Evolutionary conservation across 2,113 vertebrate genomes (phyloP).

Genomic region (Cavia aperea): DNA sequence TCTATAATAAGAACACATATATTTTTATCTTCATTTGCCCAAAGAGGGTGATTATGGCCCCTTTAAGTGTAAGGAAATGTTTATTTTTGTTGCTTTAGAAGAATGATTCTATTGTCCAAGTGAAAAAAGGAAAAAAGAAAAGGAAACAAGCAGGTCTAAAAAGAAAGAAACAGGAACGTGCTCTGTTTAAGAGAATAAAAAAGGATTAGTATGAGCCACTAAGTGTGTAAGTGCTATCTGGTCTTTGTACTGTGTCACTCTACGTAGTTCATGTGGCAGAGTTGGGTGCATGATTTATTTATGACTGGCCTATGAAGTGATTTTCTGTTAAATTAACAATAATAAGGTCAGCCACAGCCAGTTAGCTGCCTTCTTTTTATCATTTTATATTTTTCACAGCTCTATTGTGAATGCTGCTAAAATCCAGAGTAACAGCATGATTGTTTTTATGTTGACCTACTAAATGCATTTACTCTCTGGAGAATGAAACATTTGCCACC

Average conservation of each 20-base stretch:
- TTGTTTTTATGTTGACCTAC: conserved; percentile 43
- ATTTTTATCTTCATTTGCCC: conserved; percentile 58
- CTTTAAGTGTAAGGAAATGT: conserved; percentile 53
- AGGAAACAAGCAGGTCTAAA: conserved; percentile 55
- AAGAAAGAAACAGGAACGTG: conserved; percentile 56
- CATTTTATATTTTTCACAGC: conserved; percentile 45
- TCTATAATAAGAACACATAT: conserved; percentile 45
- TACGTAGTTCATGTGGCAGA: not conserved
- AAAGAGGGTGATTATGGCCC: conserved; percentile 36
- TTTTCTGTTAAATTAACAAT: conserved; percentile 41
- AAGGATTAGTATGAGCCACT: not conserved
- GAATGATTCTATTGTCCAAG: conserved; percentile 55
- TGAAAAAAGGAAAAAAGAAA: conserved; percentile 71
- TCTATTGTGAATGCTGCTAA: conserved; percentile 6
- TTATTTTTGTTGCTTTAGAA: conserved; percentile 64
- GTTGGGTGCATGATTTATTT: conserved; percentile 17
- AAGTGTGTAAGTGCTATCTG: not conserved
- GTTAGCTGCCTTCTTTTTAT: conserved; percentile 21
- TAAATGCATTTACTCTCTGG: conserved; percentile 32
- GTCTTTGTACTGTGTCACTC: not conserved
- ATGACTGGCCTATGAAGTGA: conserved; percentile 14
- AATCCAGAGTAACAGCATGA: conserved; percentile 2
- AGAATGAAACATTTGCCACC: conserved; percentile 46
- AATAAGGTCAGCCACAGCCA: conserved; percentile 36
- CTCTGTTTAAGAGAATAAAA: not conserved